A percentile compares a stretch with the other conserved stretches of the same genome.
phyloP scores from a whole-genome alignment of 1,140 invertebrate species.

The Dufourea novaeangliae region DNA sequence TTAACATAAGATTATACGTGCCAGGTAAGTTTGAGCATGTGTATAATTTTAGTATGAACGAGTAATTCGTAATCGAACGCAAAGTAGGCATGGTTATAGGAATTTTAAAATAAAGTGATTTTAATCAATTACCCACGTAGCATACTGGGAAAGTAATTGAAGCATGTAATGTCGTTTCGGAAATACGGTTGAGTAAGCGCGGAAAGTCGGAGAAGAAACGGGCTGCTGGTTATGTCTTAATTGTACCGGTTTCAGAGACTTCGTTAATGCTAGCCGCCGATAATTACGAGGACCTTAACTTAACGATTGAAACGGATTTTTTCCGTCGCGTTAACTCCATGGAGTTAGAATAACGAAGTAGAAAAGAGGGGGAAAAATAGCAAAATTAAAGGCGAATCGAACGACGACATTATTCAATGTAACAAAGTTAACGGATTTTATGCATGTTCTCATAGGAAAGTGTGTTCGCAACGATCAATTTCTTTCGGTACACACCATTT shows the following conservation, averaged over 20 bases:
- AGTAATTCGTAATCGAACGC: not conserved
- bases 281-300: slow-evolving; percentile 44
- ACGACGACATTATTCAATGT: not conserved
- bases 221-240: slow-evolving; percentile 49
- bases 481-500: not conserved
- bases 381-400: slow-evolving; percentile 41
- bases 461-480: not conserved
- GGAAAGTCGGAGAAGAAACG: slow-evolving; percentile 10
- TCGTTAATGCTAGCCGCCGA: slow-evolving; percentile 48
- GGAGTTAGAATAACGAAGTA: slow-evolving; percentile 46
- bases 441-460: not conserved
- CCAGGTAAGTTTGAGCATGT: slow-evolving; percentile 7
- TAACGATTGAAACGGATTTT: slow-evolving; percentile 47
- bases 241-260: slow-evolving; percentile 49
- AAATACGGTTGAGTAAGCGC: slow-evolving; percentile 6
- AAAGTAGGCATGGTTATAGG: not conserved
- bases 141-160: slow-evolving; percentile 1
- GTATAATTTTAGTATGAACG: slow-evolving; percentile 8
- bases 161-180: slow-evolving; percentile 25
- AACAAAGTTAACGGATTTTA: not conserved
- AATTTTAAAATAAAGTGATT: slow-evolving; percentile 1
- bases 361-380: slow-evolving; percentile 29
- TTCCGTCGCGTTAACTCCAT: slow-evolving; percentile 46
- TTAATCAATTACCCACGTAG: not conserved
- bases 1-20: slow-evolving; percentile 18